phyloP scores from a whole-genome alignment of 2,113 vertebrate genomes.

The Notarius quadriscutis region DNA sequence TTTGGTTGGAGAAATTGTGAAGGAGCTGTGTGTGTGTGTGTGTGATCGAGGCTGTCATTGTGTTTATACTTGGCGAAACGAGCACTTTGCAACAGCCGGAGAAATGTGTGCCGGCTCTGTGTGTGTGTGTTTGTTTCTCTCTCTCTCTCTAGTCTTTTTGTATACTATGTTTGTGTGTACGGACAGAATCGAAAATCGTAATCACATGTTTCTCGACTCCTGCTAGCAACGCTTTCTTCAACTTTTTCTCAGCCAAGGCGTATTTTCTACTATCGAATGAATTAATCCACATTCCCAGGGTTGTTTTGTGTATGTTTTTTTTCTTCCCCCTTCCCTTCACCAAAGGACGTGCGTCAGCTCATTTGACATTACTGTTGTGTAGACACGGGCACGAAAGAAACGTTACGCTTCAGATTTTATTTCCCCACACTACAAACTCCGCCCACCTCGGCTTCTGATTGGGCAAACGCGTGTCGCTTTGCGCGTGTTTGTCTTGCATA shows the following conservation, averaged over 20 bases:
- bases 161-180: not conserved
- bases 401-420: slow-evolving; percentile 28
- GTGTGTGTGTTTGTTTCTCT: not conserved
- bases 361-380: not conserved
- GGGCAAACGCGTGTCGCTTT: not conserved
- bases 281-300: not conserved
- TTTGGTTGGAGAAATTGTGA: not conserved
- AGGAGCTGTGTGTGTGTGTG: no score
- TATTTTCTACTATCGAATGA: not conserved
- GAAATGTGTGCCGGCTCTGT: not conserved
- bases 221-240: not conserved
- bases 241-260: not conserved
- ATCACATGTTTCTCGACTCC: not conserved
- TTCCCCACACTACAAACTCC: not conserved
- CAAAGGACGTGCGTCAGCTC: slow-evolving; percentile 17
- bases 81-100: not conserved
- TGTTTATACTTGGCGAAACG: slow-evolving; percentile 8
- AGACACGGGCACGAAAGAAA: not conserved
- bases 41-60: not conserved
- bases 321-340: not conserved
- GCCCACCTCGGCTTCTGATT: slow-evolving; percentile 27
- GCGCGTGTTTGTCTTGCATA: not conserved
- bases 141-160: not conserved
- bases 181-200: not conserved
- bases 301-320: not conserved